Evolutionary conservation across 2,888 invertebrate species (phyloP).

Genomic region (Drosophila leonis): DNA sequence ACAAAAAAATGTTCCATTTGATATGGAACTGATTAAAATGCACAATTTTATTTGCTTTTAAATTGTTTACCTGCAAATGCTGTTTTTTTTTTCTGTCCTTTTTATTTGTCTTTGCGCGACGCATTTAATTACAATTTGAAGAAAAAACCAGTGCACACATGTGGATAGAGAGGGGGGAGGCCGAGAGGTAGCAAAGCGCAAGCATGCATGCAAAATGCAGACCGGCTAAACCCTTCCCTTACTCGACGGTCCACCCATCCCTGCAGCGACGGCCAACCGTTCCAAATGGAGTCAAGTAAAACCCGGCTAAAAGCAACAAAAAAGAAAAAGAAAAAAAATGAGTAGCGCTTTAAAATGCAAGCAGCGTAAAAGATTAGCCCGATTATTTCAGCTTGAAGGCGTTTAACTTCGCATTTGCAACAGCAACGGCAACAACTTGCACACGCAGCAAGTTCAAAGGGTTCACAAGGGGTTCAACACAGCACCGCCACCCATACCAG

Average conservation of each 20-base stretch:
- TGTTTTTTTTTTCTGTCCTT: background rate
- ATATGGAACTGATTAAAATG: slow-evolving; percentile 47
- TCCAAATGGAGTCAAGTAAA: background rate
- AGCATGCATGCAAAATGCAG: slow-evolving; percentile 68
- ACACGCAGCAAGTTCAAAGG: slow-evolving; percentile 72
- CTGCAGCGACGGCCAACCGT: background rate
- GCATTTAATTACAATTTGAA: slow-evolving; percentile 63
- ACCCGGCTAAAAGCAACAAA: slow-evolving; percentile 3
- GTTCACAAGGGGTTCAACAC: slow-evolving; percentile 46
- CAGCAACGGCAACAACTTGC: slow-evolving; percentile 35
- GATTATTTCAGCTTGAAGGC: slow-evolving; percentile 73
- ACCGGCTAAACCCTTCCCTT: slow-evolving; percentile 11
- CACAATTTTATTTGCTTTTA: slow-evolving; percentile 51
- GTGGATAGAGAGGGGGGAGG: background rate
- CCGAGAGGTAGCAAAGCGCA: slow-evolving; percentile 21
- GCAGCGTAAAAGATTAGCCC: slow-evolving; percentile 83
- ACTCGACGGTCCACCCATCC: background rate
- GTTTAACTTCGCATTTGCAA: slow-evolving; percentile 62
- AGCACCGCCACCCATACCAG: background rate
- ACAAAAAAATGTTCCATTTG: slow-evolving; percentile 12
- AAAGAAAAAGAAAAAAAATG: slow-evolving; percentile 8
- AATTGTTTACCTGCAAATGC: slow-evolving; percentile 53
- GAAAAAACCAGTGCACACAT: slow-evolving; percentile 24
- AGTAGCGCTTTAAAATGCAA: slow-evolving; percentile 82
- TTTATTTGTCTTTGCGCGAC: slow-evolving; percentile 45